A percentile compares a stretch with the other conserved stretches of the same genome.
Evolutionary conservation across 2,797 vertebrate genomes (phyloP).

Genomic region (Melanotaenia nigrans): DNA sequence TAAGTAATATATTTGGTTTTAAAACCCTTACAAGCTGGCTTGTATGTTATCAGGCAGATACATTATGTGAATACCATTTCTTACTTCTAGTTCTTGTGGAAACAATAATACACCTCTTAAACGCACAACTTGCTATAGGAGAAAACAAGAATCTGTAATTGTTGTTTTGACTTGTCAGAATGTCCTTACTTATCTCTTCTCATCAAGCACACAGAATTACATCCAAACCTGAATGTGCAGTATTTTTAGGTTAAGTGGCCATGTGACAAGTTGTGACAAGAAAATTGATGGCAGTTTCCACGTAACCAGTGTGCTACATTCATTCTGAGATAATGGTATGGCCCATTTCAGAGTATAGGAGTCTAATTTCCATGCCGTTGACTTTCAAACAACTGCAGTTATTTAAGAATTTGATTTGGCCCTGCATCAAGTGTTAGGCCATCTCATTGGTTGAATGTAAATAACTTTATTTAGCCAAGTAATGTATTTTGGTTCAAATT

Average conservation of each 20-base stretch:
- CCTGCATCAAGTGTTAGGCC: too few species aligned
- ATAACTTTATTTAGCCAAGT: too few species aligned
- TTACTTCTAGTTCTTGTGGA: background rate
- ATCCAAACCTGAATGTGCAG: background rate
- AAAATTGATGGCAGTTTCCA: slow-evolving; percentile 33
- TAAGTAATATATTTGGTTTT: too few species aligned
- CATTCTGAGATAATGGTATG: slow-evolving; percentile 21
- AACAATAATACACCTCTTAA: background rate
- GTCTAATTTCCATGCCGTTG: too few species aligned
- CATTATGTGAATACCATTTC: background rate
- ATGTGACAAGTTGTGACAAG: slow-evolving; percentile 18
- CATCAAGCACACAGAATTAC: background rate
- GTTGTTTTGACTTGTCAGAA: slow-evolving; percentile 3
- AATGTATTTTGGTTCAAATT: too few species aligned
- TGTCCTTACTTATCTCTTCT: slow-evolving; percentile 1
- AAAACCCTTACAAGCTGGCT: too few species aligned
- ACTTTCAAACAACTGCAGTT: too few species aligned
- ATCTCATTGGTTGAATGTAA: too few species aligned
- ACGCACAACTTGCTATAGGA: background rate
- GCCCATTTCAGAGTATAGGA: too few species aligned
- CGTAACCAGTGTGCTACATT: slow-evolving; percentile 26
- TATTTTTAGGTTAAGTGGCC: slow-evolving; percentile 16
- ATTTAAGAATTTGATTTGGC: too few species aligned
- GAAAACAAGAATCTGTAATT: background rate
- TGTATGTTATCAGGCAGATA: too few species aligned